These are phyloP conservation scores for Acomys russatus DNA, from an alignment of 2,797 vertebrate species.

Conservation along the genomic window DNA sequence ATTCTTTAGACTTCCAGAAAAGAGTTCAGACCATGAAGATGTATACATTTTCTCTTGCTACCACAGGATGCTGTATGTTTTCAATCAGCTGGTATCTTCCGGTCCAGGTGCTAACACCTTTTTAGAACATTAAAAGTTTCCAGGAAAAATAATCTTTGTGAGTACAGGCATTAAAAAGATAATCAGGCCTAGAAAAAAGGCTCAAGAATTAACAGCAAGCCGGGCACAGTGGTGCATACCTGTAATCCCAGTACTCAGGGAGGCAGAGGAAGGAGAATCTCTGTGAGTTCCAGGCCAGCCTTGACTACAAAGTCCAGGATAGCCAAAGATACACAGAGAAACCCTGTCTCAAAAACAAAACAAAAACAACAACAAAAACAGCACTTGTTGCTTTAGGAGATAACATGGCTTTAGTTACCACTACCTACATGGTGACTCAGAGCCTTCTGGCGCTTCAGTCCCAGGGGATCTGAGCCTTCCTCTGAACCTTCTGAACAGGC, in stretches of 20 bases:
- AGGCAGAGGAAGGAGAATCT: no score
- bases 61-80: not conserved
- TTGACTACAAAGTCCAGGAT: no score
- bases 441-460: not conserved
- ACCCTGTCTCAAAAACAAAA: no score
- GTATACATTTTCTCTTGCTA: not conserved
- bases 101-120: not conserved
- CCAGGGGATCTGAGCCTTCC: not conserved
- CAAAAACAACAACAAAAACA: no score
- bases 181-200: not conserved
- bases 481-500: not conserved
- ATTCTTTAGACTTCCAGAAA: constrained; percentile 18
- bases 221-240: no score
- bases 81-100: not conserved
- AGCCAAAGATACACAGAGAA: no score
- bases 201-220: not conserved
- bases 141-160: not conserved
- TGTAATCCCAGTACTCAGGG: no score
- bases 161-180: constrained; percentile 30
- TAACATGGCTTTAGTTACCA: not conserved
- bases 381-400: not conserved
- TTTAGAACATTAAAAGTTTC: not conserved
- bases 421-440: not conserved
- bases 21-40: not conserved
- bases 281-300: no score